Evolutionary conservation across 2,888 invertebrate genomes (phyloP).

Genomic region (Portevinia maculata): DNA sequence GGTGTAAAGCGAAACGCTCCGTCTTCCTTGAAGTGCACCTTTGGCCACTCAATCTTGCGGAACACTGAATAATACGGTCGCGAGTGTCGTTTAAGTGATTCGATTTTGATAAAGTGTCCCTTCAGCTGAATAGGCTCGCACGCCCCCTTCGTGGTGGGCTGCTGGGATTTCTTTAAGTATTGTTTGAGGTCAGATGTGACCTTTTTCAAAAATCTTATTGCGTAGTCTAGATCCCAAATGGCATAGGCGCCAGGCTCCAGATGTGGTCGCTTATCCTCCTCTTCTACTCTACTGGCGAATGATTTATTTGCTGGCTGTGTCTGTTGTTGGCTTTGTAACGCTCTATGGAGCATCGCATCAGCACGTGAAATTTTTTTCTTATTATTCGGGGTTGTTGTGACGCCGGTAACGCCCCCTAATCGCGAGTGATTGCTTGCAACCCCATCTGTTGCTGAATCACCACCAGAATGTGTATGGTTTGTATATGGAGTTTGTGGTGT

Average conservation of each 20-base stretch:
- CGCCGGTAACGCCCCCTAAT: slow-evolving; percentile 48
- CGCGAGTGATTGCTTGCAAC: slow-evolving; percentile 44
- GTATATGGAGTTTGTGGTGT: slow-evolving; percentile 79
- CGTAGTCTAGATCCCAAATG: slow-evolving; percentile 85
- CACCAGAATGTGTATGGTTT: slow-evolving; percentile 64
- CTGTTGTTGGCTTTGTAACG: slow-evolving; percentile 79
- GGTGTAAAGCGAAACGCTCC: slow-evolving; percentile 80
- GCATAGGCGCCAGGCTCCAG: slow-evolving; percentile 81
- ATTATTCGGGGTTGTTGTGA: slow-evolving; percentile 61
- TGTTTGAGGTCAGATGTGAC: slow-evolving; percentile 82
- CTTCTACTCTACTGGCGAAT: slow-evolving; percentile 42
- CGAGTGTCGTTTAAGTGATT: slow-evolving; percentile 81
- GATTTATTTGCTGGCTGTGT: slow-evolving; percentile 51
- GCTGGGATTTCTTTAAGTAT: slow-evolving; percentile 74
- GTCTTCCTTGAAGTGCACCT: slow-evolving; percentile 81
- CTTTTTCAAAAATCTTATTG: slow-evolving; percentile 87
- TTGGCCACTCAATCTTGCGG: slow-evolving; percentile 81
- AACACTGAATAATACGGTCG: slow-evolving; percentile 82
- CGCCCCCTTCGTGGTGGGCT: slow-evolving; percentile 75
- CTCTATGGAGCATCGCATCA: slow-evolving; percentile 92
- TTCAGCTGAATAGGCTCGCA: slow-evolving; percentile 85
- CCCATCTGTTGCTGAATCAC: slow-evolving; percentile 71
- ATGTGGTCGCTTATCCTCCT: slow-evolving; percentile 57
- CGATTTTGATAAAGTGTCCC: slow-evolving; percentile 89
- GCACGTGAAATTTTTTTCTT: slow-evolving; percentile 84